These are phyloP conservation scores for Typhlichthys eigenmanni DNA, from an alignment of 2,797 vertebrate genomes.

Conservation along the genomic window DNA sequence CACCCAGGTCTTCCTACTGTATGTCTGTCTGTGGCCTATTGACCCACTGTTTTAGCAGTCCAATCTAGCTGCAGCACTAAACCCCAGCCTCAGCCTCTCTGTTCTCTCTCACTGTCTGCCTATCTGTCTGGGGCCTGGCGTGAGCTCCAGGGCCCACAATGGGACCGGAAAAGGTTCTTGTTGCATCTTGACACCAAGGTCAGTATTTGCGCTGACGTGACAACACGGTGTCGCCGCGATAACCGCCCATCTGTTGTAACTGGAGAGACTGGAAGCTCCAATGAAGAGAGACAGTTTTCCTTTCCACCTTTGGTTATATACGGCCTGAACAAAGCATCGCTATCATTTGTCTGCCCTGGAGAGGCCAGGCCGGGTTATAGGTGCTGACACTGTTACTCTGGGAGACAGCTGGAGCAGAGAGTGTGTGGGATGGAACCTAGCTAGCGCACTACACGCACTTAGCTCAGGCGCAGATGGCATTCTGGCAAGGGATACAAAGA, in stretches of 20 bases:
- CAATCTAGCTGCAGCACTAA: slow-evolving; percentile 24
- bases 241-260: slow-evolving; percentile 51
- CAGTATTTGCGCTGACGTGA: slow-evolving; percentile 66
- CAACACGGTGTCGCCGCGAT: slow-evolving; percentile 49
- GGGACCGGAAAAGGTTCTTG: slow-evolving; percentile 56
- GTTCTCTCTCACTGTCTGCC: slow-evolving; percentile 35
- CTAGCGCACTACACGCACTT: slow-evolving; percentile 40
- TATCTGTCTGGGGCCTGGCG: slow-evolving; percentile 45
- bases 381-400: slow-evolving; percentile 53
- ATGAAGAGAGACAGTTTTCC: slow-evolving; percentile 9
- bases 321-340: slow-evolving; percentile 26
- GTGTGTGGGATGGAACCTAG: slow-evolving; percentile 1
- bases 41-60: slow-evolving; percentile 52
- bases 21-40: slow-evolving; percentile 70
- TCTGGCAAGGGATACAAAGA: slow-evolving; percentile 34
- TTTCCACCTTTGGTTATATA: slow-evolving; percentile 16
- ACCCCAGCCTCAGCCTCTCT: slow-evolving; percentile 37
- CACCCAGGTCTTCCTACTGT: slow-evolving; percentile 32
- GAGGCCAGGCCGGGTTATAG: slow-evolving; percentile 48
- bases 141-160: slow-evolving; percentile 52
- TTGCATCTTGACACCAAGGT: slow-evolving; percentile 73
- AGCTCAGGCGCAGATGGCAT: slow-evolving; percentile 27
- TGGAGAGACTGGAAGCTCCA: slow-evolving; percentile 30
- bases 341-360: slow-evolving; percentile 41
- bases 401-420: slow-evolving; percentile 34